Evolutionary conservation across 1,140 invertebrate genomes (phyloP), one percentile per base, ranked within the genome.

Genomic region (Hylaeus volcanicus): DNA sequence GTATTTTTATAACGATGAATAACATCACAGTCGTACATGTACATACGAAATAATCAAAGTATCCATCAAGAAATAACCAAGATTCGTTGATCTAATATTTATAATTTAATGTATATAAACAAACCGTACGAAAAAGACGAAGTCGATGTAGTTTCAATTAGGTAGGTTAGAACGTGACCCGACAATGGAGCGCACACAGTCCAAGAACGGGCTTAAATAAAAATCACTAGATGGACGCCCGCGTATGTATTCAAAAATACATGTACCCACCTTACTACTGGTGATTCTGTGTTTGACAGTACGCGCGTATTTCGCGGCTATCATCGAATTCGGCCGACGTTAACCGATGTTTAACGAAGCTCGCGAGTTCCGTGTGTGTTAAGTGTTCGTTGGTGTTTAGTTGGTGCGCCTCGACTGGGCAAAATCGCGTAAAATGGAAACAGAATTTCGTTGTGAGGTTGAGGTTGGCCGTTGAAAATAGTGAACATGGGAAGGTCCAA

Each of bases 401-500:
- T 89, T 89, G 84, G 86, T 89, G 86, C 85, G 86, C 88, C 84
- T 89, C 89, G 89, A 71, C 86, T 89, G 88, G 85, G 86, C 86
- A 89, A 86, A 88, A 82, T 87, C 85, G 84, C 80, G 84, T 88
- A 92, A 91, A 91, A 91, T 91, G 91, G 88, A 91, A 89, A 89
- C 78, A 83, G 85, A 91, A 88, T 90, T 89, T 85, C 82, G 85
- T 81, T 87, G 86, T 83, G 89, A 88, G 87, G 86, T 88, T 82
- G 82, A 89, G 81, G 86, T 90, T 84, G 86, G 82, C 66, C 88
- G 90, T 88, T 91, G 91, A 91, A 83, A 87, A 87, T 81, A 89
- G 85, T 84, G 89, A 95, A 93, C 91, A 95, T 95, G 95, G 94
- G 94, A 84, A 94, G 94, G 90, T 94, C 96, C 92, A 96, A 96